Conservation (phyloP, 2,113 vertebrate genomes). For the Microtus montanus region DNA sequence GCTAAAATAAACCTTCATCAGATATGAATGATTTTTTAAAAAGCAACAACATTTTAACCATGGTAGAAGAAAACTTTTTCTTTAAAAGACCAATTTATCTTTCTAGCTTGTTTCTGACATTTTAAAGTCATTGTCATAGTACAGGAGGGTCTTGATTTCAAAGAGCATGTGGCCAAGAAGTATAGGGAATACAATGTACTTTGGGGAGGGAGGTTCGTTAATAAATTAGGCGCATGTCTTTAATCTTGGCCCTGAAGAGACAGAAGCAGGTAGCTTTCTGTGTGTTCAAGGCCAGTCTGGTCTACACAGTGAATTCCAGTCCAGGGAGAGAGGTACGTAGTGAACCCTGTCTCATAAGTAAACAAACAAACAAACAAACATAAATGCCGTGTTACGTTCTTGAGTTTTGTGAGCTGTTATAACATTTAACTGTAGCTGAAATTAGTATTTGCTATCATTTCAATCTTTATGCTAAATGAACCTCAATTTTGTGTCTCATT, state of each 20-base stretch:
- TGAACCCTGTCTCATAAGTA: not conserved
- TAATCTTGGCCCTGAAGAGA: not conserved
- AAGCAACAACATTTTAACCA: not conserved
- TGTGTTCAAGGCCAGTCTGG: not conserved
- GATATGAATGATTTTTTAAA: not conserved
- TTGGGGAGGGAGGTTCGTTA: not conserved
- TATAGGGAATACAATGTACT: not conserved
- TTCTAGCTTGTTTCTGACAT: not conserved
- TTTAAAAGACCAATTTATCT: not conserved
- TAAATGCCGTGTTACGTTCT: not conserved
- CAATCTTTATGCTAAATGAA: slow-evolving; percentile 12
- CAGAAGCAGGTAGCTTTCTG: not conserved
- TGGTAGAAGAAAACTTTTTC: not conserved
- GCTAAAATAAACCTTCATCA: slow-evolving; percentile 45
- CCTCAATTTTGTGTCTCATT: not conserved
- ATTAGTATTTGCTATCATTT: slow-evolving; percentile 16
- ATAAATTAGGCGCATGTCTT: not conserved
- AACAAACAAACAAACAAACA: not conserved
- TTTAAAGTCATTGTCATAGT: not conserved
- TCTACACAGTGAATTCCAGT: not conserved
- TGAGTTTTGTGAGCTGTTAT: slow-evolving; percentile 18
- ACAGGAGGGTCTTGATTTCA: not conserved
- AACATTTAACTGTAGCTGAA: not conserved
- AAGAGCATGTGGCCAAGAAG: not conserved
- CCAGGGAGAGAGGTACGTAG: not conserved